Evolutionary conservation across 1,140 invertebrate genomes (phyloP), one percentile per base, ranked within the genome.

Genomic region (Drosophila malerkotliana): DNA sequence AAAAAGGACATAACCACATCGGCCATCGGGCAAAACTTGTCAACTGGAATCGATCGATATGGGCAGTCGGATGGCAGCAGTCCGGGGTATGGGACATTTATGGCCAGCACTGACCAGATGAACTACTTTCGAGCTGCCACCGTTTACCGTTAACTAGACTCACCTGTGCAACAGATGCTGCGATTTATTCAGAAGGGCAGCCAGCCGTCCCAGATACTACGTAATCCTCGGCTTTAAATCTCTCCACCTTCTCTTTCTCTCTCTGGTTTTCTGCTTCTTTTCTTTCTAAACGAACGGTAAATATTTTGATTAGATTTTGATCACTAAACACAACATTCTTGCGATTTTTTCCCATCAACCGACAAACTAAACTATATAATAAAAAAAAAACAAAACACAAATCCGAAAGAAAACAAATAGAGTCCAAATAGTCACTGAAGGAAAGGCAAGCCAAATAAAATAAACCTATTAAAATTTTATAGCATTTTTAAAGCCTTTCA

Each of bases 101-200:
- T 85, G 82, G 83, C 60, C 78, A 72, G 54, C 56, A 68, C 69
- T 87, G 82, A 87, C 82, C 82, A 87, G 78, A 62, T 87, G 82
- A 87, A 87, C 82, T 87, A 87, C 82, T 87, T 87, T 87, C 78
- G 41, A 78, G 61, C 32, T 32, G 59, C 41, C 52, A 32, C 67
- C 37, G 39, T 73, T 59, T 87, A 72, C 81, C 77, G 81, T 84
- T 84, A 37, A 32, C 56, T 60, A 28, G 21, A 64, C 66, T 80
- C 58, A 68, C 59, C 77, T 79, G 76, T 37, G 34, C 34, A 37
- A 37, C 34, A 37, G 10, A 37, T 37, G 12, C 9, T 4, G 10
- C 9, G 34, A 10, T 12, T 10, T 10, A 37, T 4, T 4, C 34
- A 37, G 32, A 8, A 34, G 32, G 9, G n/a, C 39, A 14, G 12